phyloP scores from a whole-genome alignment of 2,113 vertebrate species.

The Panthera uncia region DNA sequence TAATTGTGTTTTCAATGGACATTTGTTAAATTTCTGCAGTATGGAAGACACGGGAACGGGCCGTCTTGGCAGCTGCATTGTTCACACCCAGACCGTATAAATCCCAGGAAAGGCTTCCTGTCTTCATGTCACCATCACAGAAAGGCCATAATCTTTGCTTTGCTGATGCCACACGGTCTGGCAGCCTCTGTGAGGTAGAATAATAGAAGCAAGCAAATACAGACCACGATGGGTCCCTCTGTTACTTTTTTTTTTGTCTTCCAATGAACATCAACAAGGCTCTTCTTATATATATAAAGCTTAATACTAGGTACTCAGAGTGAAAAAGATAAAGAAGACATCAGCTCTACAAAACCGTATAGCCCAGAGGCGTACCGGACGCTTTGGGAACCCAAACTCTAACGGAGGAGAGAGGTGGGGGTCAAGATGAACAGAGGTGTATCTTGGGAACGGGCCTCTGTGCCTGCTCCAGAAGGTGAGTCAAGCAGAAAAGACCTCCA shows the following conservation, averaged over 20 bases:
- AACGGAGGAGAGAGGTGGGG: background rate
- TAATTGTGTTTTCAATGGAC: background rate
- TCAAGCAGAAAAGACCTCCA: background rate
- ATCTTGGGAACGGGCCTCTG: background rate
- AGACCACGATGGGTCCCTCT: background rate
- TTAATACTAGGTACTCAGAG: background rate
- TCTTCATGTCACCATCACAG: too few species aligned
- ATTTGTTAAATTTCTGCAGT: background rate
- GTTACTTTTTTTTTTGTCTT: background rate
- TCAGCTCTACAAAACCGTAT: background rate
- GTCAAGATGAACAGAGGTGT: background rate
- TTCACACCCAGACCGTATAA: background rate
- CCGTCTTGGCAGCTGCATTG: background rate
- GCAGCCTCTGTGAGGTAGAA: background rate
- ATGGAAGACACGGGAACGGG: background rate
- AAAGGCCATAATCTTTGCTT: background rate
- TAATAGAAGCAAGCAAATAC: background rate
- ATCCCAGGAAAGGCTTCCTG: background rate
- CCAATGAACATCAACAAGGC: background rate
- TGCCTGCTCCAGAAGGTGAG: background rate
- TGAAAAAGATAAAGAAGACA: background rate
- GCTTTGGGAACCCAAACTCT: background rate
- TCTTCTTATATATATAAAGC: background rate
- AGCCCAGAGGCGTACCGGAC: background rate
- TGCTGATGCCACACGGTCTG: rapidly evolving